Base-by-base conservation (phyloP, 2,888 invertebrate species). In the Oscheius sp. region DNA sequence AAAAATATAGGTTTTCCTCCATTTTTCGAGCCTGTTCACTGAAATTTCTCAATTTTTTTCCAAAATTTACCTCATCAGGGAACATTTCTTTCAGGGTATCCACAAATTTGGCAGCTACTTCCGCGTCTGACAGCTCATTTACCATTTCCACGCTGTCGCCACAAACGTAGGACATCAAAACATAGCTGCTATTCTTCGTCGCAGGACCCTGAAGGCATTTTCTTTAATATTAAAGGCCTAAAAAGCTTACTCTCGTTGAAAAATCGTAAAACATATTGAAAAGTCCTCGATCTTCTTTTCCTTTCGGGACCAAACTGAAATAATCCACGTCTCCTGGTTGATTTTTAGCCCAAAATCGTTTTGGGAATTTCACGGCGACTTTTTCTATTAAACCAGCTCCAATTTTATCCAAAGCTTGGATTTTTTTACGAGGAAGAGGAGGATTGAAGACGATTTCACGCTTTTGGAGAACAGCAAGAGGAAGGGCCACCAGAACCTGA, bases 381-480 rank as follows among this genome's bases (percentile, higher is more conserved):
- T 91, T 91, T 78, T 91, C 91, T 46, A 90, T 89, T 25, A 88
- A 76, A 2, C 90, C 91, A 61, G 89, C 88, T 0, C 90, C 90
- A 5, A 91, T 83, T 13, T 82, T 75, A 0, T 82, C 69, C 6
- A 91, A 86, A 0, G 90, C 90, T 16, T 85, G 79, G 2, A 73
- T 69, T 76, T 91, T 91, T 12, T 77, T 64, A 1, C 86, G 80
- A 0, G 91, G 90, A 12, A 91, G 84, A 0, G 84, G 75, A 1
- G 91, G 91, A 0, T 72, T 77, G 81, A 91, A 91, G 25, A 82
- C 70, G 3, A 90, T 84, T 9, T 63, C 61, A 2, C 84, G 84
- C 18, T 85, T 83, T 77, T 90, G 89, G 55, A 91, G 83, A 9
- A 90, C 88, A 2, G 89, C 84, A 72, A 91, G 77, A 1, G 91